These are phyloP conservation scores for Caerostris darwini DNA, from an alignment of 1,140 invertebrate species.

Conservation along the genomic window DNA sequence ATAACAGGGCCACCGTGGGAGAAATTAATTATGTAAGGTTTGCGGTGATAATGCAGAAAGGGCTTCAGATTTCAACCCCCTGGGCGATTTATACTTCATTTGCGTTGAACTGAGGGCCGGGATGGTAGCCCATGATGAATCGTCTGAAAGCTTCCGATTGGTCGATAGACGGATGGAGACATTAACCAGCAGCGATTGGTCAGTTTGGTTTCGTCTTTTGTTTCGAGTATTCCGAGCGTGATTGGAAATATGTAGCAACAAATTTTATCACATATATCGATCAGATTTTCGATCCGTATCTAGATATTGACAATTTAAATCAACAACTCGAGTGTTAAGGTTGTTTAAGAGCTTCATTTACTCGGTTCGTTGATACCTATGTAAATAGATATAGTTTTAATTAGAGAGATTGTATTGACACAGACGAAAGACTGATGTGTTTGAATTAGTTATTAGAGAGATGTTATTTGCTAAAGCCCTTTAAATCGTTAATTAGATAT, in stretches of 20 bases:
- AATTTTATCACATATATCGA: not conserved
- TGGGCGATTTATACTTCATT: slow-evolving; percentile 61
- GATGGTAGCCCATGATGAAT: slow-evolving; percentile 37
- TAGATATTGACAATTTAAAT: not conserved
- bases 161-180: slow-evolving; percentile 27
- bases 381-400: slow-evolving; percentile 6
- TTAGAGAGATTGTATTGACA: not conserved
- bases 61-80: slow-evolving; percentile 54
- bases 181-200: slow-evolving; percentile 15
- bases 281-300: not conserved
- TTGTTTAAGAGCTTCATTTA: not conserved
- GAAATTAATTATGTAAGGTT: slow-evolving; percentile 72
- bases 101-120: not conserved
- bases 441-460: not conserved
- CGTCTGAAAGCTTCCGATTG: slow-evolving; percentile 21
- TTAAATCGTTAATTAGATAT: no score
- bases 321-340: not conserved
- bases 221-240: not conserved
- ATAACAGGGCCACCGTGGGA: slow-evolving; percentile 47
- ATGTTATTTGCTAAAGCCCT: no score
- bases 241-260: not conserved
- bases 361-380: not conserved
- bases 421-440: not conserved
- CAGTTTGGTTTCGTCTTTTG: slow-evolving; percentile 9
- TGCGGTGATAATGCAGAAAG: slow-evolving; percentile 59